phyloP scores from a whole-genome alignment of 2,113 vertebrate species.

The Lynx canadensis region DNA sequence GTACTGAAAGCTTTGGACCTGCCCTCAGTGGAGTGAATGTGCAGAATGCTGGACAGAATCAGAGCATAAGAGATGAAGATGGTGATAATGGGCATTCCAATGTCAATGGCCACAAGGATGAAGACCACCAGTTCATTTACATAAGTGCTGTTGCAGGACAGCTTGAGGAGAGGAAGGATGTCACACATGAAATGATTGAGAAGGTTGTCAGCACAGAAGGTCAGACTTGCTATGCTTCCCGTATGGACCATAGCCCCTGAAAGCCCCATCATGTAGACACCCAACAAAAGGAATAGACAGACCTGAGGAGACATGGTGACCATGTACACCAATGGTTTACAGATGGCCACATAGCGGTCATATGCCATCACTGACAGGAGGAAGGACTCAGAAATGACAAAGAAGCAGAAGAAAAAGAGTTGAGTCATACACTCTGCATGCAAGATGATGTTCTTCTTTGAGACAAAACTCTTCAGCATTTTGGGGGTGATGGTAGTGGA shows the following conservation, averaged over 20 bases:
- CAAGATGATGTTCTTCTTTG: constrained; percentile 47
- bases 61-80: constrained; percentile 66
- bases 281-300: constrained; percentile 37
- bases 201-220: constrained; percentile 60
- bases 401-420: constrained; percentile 63
- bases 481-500: constrained; percentile 69
- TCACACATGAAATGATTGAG: constrained; percentile 76
- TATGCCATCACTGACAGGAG: constrained; percentile 57
- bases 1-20: constrained; percentile 72
- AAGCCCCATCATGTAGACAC: constrained; percentile 55
- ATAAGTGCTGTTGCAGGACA: constrained; percentile 50
- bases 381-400: constrained; percentile 57
- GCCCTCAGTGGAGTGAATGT: constrained; percentile 44
- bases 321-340: constrained; percentile 30
- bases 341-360: constrained; percentile 59
- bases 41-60: constrained; percentile 64
- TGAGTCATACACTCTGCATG: constrained; percentile 52
- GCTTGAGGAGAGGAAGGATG: constrained; percentile 69
- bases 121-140: constrained; percentile 57
- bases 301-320: constrained; percentile 48
- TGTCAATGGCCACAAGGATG: constrained; percentile 9
- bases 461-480: constrained; percentile 68
- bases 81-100: constrained; percentile 44
- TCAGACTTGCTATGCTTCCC: constrained; percentile 2
- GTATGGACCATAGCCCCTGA: constrained; percentile 57